Percentiles rank a stretch among this genome's conserved stretches.
phyloP scores from a whole-genome alignment of 2,888 invertebrate genomes.

The Heliconius sara region DNA sequence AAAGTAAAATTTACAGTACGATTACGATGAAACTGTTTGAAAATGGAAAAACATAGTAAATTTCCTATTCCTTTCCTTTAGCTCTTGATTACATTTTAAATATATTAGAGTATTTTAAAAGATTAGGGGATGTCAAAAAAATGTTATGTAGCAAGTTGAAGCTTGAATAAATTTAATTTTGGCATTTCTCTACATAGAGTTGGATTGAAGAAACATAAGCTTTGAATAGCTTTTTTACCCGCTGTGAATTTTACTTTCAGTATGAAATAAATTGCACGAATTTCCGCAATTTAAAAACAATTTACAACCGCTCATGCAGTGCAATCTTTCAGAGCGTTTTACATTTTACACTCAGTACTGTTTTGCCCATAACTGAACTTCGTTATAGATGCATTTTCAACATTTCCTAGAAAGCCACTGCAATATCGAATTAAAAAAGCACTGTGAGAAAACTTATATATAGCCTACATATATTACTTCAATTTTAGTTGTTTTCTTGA shows the following conservation, averaged over 20 bases:
- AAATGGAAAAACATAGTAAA: too few relatives aligned
- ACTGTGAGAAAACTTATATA: not conserved
- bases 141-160: too few relatives aligned
- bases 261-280: not conserved
- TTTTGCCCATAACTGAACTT: not conserved
- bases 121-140: too few relatives aligned
- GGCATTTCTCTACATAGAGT: not conserved
- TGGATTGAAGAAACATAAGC: not conserved
- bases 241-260: not conserved
- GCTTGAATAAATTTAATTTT: too few relatives aligned
- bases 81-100: too few relatives aligned
- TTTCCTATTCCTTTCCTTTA: too few relatives aligned
- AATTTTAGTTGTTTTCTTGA: not conserved
- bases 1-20: too few relatives aligned
- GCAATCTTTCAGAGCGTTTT: not conserved
- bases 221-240: not conserved
- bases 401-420: not conserved
- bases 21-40: too few relatives aligned
- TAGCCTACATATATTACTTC: not conserved
- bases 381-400: not conserved
- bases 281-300: not conserved
- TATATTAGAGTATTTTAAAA: too few relatives aligned
- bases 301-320: not conserved
- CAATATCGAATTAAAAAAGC: not conserved
- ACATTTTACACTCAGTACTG: not conserved